Evolutionary conservation across 2,888 invertebrate genomes (phyloP).

Genomic region (Lasius fuliginosus): DNA sequence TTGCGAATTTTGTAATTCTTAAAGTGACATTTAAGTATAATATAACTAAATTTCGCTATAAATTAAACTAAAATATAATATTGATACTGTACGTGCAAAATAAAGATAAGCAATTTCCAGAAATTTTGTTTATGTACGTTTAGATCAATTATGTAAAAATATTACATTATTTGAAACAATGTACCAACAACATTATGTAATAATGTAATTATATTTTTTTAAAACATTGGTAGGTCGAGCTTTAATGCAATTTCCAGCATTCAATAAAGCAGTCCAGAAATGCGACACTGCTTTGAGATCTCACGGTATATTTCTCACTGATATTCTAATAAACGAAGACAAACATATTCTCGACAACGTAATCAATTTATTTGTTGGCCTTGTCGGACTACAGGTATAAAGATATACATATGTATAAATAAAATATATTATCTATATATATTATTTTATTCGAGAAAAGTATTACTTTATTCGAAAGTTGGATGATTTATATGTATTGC

Average conservation of each 20-base stretch:
- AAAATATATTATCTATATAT: too few relatives aligned
- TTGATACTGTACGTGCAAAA: too few relatives aligned
- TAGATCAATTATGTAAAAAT: too few relatives aligned
- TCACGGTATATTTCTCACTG: slow-evolving; percentile 89
- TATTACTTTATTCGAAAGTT: not conserved
- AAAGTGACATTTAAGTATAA: too few relatives aligned
- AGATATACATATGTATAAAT: not conserved
- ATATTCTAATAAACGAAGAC: slow-evolving; percentile 88
- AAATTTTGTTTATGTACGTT: too few relatives aligned
- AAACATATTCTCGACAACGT: slow-evolving; percentile 89
- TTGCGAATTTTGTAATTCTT: too few relatives aligned
- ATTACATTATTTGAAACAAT: too few relatives aligned
- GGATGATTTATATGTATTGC: not conserved
- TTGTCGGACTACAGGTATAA: slow-evolving; percentile 89
- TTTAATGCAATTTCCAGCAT: slow-evolving; percentile 90
- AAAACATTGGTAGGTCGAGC: slow-evolving; percentile 87
- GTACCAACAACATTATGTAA: too few relatives aligned
- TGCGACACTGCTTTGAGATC: slow-evolving; percentile 88
- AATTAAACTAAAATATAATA: too few relatives aligned
- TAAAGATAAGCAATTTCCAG: too few relatives aligned
- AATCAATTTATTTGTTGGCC: slow-evolving; percentile 91
- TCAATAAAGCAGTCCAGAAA: slow-evolving; percentile 89
- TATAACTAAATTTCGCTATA: too few relatives aligned
- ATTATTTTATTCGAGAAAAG: not conserved
- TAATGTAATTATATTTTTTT: not conserved